Evolutionary conservation across 2,888 invertebrate species (phyloP), one percentile per base, ranked within the genome.

Genomic region (Eristalis intricaria): DNA sequence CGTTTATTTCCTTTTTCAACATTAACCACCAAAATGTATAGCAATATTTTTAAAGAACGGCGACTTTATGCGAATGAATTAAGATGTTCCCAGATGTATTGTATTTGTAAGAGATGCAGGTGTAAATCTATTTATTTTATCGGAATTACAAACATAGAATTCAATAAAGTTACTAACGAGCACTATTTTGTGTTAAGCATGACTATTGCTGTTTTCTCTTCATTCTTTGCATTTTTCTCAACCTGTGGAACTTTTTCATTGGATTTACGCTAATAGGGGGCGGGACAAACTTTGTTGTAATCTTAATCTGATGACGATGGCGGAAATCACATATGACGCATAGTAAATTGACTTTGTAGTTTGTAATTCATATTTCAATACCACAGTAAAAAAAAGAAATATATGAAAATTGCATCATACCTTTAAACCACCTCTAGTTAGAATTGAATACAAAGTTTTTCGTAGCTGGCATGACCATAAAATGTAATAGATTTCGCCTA

Each of bases 121-220:
- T 11, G 29, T 61, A 23, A 65, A 61, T 50, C 60, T 76, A 60
- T 68, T 13, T 38, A 58, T 68, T 32, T 66, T 29, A 66, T 63
- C 68, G 40, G 11, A 58, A 63, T 19, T 50, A 50, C 19, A 66
- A 58, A 63, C 23, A 73, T 63, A 76, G 56, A 13, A 77, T 81
- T 73, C 50, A 84, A 82, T 85, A 86, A 86, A 86, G 82, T 86
- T 83, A 86, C 73, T 76, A 73, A 68, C 50, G 71, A 63, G 68
- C 76, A 85, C 81, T 73, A 19, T 43, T n/a, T 23, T 29, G 13
- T 10, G 13, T 64, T 56, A 23, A 43, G 50, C 50, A 50, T 50
- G 8, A 19, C 23, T 43, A 2, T 5, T 35, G 3, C 4, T 15
- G 60, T 60, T 79, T 63, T 63, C 56, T 32, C 19, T 8, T 43